These are phyloP conservation scores for Leuciscus idus DNA, from an alignment of 2,113 vertebrate genomes.

Conservation along the genomic window DNA sequence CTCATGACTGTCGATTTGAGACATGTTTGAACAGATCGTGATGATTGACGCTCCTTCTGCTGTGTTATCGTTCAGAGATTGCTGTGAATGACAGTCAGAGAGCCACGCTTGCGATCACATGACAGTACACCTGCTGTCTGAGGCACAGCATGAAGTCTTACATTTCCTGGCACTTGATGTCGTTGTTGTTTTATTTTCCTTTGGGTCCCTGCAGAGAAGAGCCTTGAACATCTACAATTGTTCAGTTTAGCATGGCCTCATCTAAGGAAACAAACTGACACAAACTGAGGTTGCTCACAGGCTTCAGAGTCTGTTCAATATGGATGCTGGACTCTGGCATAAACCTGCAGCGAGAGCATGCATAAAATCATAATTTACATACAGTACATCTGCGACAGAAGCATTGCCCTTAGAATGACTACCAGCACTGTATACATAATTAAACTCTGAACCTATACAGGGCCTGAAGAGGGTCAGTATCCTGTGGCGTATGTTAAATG, in stretches of 20 bases:
- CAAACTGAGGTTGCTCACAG: constrained; percentile 13
- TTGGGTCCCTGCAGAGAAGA: neutral
- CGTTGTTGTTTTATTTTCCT: constrained; percentile 24
- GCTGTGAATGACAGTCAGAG: constrained; percentile 13
- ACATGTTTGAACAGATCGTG: constrained; percentile 18
- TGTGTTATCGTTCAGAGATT: constrained; percentile 26
- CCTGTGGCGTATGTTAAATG: constrained; percentile 18
- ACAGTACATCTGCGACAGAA: constrained; percentile 53
- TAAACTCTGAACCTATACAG: constrained; percentile 46
- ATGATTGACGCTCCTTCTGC: constrained; percentile 39
- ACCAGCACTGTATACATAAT: constrained; percentile 48
- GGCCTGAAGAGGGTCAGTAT: neutral
- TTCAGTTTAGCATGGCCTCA: neutral
- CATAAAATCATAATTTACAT: constrained; percentile 59
- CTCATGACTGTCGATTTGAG: neutral
- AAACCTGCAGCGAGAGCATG: constrained; percentile 38
- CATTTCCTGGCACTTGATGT: neutral
- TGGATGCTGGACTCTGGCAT: constrained; percentile 48
- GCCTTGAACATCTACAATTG: neutral
- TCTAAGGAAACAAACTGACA: neutral
- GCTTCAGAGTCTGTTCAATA: constrained; percentile 44
- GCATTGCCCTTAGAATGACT: constrained; percentile 39
- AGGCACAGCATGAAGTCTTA: constrained; percentile 12
- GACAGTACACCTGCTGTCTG: constrained; percentile 29
- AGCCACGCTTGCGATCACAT: constrained; percentile 7